Evolutionary conservation across 1,140 invertebrate genomes (phyloP).

Genomic region (Drosophila kurseongensis): DNA sequence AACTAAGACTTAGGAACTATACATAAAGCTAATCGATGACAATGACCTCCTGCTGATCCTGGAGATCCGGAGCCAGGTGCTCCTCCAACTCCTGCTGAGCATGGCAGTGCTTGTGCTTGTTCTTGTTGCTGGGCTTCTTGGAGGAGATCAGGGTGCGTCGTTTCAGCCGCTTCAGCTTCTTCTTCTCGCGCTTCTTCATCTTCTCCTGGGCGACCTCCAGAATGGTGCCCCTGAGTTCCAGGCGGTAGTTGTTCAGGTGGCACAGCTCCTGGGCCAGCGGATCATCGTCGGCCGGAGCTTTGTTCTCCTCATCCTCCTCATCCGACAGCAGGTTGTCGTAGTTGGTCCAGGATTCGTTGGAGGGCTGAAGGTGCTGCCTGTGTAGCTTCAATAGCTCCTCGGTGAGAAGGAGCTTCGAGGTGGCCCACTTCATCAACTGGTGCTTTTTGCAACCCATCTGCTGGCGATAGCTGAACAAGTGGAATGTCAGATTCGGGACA

Average conservation of each 20-base stretch:
- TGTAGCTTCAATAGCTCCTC: constrained; percentile 67
- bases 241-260: constrained; percentile 47
- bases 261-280: constrained; percentile 29
- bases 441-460: constrained; percentile 58
- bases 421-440: constrained; percentile 70
- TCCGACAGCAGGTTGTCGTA: constrained; percentile 49
- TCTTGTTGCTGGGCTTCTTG: constrained; percentile 73
- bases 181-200: constrained; percentile 54
- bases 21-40: constrained; percentile 23
- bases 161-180: constrained; percentile 64
- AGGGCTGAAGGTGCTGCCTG: not conserved
- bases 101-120: constrained; percentile 28
- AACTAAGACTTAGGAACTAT: constrained; percentile 12
- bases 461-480: constrained; percentile 67
- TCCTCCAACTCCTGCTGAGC: constrained; percentile 6
- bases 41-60: constrained; percentile 21
- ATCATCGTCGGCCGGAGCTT: not conserved
- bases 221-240: constrained; percentile 51
- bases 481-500: constrained; percentile 35
- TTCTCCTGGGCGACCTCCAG: constrained; percentile 61
- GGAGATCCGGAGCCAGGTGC: not conserved
- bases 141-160: constrained; percentile 68
- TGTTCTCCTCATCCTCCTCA: constrained; percentile 55
- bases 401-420: constrained; percentile 65
- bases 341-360: constrained; percentile 40